A percentile compares a stretch with the other conserved stretches of the same genome.
Conservation (phyloP, 2,888 invertebrate genomes). For the Athetis lepigone region DNA sequence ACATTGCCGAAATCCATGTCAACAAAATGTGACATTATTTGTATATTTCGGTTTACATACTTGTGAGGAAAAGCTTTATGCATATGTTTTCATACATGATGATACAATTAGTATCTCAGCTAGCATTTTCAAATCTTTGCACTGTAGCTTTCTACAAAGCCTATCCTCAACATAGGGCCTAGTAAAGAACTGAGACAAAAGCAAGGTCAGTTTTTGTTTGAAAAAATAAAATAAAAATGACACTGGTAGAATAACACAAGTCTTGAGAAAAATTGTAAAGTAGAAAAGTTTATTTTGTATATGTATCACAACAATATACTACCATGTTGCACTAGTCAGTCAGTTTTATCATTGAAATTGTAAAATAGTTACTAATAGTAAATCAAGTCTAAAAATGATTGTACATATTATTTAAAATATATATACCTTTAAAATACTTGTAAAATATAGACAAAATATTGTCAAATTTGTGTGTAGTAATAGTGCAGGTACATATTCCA, state of each 20-base stretch:
- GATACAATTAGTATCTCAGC: no score
- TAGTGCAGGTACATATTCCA: not conserved
- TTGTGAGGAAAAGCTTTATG: no score
- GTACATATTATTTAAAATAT: not conserved
- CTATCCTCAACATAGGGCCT: no score
- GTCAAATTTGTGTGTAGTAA: no score
- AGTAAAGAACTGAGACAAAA: no score
- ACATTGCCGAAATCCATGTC: not conserved
- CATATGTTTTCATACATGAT: no score
- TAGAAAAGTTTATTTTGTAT: not conserved
- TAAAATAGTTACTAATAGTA: not conserved
- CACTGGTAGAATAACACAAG: not conserved
- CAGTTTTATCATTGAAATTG: not conserved
- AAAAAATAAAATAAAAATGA: not conserved
- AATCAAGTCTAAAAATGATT: not conserved
- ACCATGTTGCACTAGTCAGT: not conserved
- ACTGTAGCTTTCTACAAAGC: no score
- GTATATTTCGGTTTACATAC: not conserved
- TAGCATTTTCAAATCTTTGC: no score
- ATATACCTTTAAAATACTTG: slow-evolving; percentile 8
- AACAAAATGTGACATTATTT: not conserved
- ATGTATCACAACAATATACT: not conserved
- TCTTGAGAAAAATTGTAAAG: not conserved
- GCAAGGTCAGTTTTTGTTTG: slow-evolving; percentile 1
- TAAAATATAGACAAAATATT: slow-evolving; percentile 9